Evolutionary conservation across 2,797 vertebrate genomes (phyloP), one percentile per base, ranked within the genome.

Genomic region (Microcaecilia unicolor): DNA sequence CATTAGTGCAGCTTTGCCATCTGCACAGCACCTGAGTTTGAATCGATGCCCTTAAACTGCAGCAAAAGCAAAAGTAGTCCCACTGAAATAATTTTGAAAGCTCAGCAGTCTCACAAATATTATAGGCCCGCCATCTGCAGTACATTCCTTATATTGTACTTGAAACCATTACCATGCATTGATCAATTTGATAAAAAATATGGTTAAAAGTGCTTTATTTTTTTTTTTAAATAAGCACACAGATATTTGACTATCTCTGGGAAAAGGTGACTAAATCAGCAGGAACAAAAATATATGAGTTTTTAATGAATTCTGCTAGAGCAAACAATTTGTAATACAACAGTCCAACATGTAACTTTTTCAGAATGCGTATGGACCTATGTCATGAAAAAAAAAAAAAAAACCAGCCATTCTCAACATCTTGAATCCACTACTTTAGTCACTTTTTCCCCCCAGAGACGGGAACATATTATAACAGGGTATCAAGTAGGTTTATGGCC

Each of bases 1-100:
- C 76, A 89, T 97, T 89, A 90, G 81, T 72, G 81, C 83, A 75
- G 83, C 79, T 84, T 81, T 82, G 67, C 90, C 93, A 95, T 92
- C 89, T 96, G 91, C 70, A 90, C 61, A 62, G 66, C 78, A 85
- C 81, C 76, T 70, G 74, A 68, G 54, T 62, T 70, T 76, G 74
- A 75, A 54, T 68, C 67, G 66, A 81, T 64, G 73, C 72, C 76
- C 81, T 78, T 74, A 70, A 34, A 64, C 31, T 30, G 17, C 41
- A 67, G 24, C 38, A 57, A 14, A 54, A 33, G 48, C 38, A 24
- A 49, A 71, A 56, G 37, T 58, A 54, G 55, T 34, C 17, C n/a
- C 38, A 62, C 35, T 50, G 28, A 66, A 70, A 75, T 60, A 55
- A 67, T 33, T 66, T 48, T 31, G 58, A 55, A 72, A 58, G 47